Evolutionary conservation across 35 echinoderm and acorn worm species (phyloP), one percentile per base, ranked within the genome.

Genomic region (Stichopus chloronotus): DNA sequence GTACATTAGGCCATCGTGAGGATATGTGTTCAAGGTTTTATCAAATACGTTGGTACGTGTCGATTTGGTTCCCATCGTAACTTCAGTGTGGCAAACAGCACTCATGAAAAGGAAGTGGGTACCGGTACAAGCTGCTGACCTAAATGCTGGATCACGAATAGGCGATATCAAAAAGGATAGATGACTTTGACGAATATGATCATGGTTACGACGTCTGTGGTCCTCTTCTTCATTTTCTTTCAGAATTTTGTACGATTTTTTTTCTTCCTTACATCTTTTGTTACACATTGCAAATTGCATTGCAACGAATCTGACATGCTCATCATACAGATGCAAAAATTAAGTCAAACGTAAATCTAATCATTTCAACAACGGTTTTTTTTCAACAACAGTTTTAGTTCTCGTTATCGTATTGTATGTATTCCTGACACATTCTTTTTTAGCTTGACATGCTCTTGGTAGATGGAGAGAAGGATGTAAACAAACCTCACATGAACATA

Each of bases 331-430:
- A 43, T 43, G 30, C 52, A 20, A 19, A 30, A 25, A 14, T 89
- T n/a, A 89, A 68, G 14, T 89, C 68, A 12, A 30, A 53, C 16
- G 87, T 68, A 19, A 76, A 89, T 63, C 68, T 53, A 1, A 89
- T 71, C 9, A 89, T 89, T 12, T 89, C 30, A 43, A 43, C 30
- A 43, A 43, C 30, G 30, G 30, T 43, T 43, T 43, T 43, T 43
- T 0, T 43, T 43, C 30, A 43, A 76, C 59, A 89, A 71, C 16
- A 12, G 23, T 52, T 71, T 89, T 43, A 61, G 23, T 9, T 89
- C 21, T 43, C 4, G 52, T 0, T 89, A 89, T 43, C 60, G 60
- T 30, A 43, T 43, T 43, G 30, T 20, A 21, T 71, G 68, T 16
- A 25, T 89, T 71, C 87, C 53, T 5, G 11, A 72, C 20, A n/a